These are phyloP conservation scores for Scartelaos histophorus DNA, from an alignment of 2,113 vertebrate genomes.

Conservation along the genomic window DNA sequence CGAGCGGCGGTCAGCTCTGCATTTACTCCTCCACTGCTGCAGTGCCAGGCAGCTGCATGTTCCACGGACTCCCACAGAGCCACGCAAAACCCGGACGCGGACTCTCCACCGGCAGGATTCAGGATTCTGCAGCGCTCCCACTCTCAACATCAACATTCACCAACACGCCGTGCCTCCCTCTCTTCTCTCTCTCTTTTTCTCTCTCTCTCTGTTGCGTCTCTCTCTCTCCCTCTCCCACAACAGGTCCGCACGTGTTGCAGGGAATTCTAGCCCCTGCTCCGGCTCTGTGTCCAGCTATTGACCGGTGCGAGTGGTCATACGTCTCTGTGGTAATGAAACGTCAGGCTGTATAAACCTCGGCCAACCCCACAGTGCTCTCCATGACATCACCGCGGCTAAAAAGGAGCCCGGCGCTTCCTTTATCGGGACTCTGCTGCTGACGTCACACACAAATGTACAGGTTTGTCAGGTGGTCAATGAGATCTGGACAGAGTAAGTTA, in stretches of 20 bases:
- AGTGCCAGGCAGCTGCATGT: conserved; percentile 75
- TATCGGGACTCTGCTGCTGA: conserved; percentile 37
- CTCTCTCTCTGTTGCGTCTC: conserved; percentile 23
- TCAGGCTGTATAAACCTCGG: conserved; percentile 53
- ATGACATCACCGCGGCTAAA: conserved; percentile 64
- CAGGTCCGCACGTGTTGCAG: conserved; percentile 25
- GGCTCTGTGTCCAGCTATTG: conserved; percentile 32
- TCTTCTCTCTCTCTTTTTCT: conserved; percentile 11
- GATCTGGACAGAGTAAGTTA: conserved; percentile 27
- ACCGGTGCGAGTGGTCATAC: conserved; percentile 47
- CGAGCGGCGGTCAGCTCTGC: conserved; percentile 73
- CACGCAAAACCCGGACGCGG: conserved; percentile 71
- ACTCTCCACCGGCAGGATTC: conserved; percentile 70
- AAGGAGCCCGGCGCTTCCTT: conserved; percentile 43
- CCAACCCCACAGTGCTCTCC: conserved; percentile 46
- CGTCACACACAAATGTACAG: conserved; percentile 46
- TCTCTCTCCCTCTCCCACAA: conserved; percentile 37
- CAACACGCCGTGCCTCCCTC: conserved; percentile 46
- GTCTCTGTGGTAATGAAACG: conserved; percentile 40
- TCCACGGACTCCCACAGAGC: conserved; percentile 67
- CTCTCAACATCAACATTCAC: conserved; percentile 65
- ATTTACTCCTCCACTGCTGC: conserved; percentile 80
- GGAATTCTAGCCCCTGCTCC: conserved; percentile 17
- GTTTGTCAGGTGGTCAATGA: conserved; percentile 30
- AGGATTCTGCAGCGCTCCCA: conserved; percentile 72